phyloP scores from a whole-genome alignment of 1,140 invertebrate species.

The Drosophila pseudoobscura region DNA sequence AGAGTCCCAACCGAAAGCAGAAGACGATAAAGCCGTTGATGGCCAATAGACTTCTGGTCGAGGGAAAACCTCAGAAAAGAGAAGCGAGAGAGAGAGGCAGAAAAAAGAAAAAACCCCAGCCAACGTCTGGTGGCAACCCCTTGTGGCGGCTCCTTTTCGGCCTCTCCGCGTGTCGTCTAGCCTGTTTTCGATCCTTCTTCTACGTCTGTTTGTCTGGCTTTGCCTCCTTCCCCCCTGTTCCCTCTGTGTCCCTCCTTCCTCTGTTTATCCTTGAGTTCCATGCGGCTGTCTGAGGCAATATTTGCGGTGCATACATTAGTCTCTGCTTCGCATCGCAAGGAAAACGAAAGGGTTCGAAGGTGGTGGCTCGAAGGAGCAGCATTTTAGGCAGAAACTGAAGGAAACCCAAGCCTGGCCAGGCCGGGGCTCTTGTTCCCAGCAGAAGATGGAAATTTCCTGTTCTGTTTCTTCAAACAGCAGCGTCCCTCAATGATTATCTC shows the following conservation, averaged over 20 bases:
- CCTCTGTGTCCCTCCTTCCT: not conserved
- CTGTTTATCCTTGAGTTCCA: conserved; percentile 45
- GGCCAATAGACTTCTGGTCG: conserved; percentile 34
- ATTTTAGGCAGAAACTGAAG: not conserved
- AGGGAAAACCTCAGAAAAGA: conserved; percentile 25
- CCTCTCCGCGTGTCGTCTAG: conserved; percentile 32
- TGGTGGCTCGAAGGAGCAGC: not conserved
- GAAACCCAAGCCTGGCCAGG: too few species aligned
- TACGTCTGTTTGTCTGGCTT: conserved; percentile 60
- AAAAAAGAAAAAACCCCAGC: conserved; percentile 15
- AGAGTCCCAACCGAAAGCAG: conserved; percentile 9
- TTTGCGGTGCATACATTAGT: conserved; percentile 79
- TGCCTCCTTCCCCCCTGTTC: conserved; percentile 3
- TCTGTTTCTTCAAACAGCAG: conserved; percentile 12
- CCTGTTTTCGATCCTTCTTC: conserved; percentile 45
- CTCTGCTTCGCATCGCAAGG: not conserved
- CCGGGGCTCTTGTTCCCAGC: not conserved
- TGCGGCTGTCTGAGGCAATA: conserved; percentile 76
- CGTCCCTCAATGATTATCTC: conserved; percentile 21
- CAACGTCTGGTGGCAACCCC: conserved; percentile 32
- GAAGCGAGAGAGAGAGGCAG: conserved; percentile 5
- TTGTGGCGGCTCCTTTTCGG: conserved; percentile 20
- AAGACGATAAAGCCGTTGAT: conserved; percentile 5
- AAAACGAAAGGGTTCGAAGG: conserved; percentile 21
- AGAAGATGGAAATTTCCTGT: conserved; percentile 4